Base-by-base conservation (phyloP, 64 coral and sea anemone genomes). In the Hydrozoanthus tunicans region DNA sequence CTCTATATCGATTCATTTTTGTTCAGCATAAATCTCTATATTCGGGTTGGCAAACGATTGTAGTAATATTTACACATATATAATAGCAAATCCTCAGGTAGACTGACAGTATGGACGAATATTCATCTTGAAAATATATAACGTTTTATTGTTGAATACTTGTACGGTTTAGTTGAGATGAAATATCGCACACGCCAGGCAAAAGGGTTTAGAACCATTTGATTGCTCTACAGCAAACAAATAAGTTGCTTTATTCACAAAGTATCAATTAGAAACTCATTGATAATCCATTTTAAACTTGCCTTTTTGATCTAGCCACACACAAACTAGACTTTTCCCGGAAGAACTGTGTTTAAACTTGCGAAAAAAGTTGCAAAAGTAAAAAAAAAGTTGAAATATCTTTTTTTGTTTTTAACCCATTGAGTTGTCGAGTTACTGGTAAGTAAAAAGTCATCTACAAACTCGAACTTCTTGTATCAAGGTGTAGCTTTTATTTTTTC, bases 61-160 rank as follows among this genome's bases (percentile, higher is more conserved):
- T 79, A 90, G 89, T 64, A 90, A 79, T 90, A 90, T 90, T 90
- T 90, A 80, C 89, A 90, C 89, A 80, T 70, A 65, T 63, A 57
- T 77, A 79, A 90, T 74, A 90, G 89, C 59, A 90, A 79, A 90
- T 90, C 84, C 84, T 88, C 84, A 73, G 56, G n/a, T 56, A 75
- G 84, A 88, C 56, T 88, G 84, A 88, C 84, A 88, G 84, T 72
- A 75, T 58, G 84, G 74, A 74, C 69, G 84, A 88, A 88, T 88
- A 88, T 88, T 88, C 70, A 88, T 88, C 84, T 88, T 88, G 69
- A 88, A 73, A 58, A 88, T 43, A 43, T 43, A 32, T 73, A 73
- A 88, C 84, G 56, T n/a, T 88, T 88, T 70, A 88, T 88, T 88
- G 84, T 88, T 88, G 68, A 58, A 57, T 74, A 23, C 69, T 61